A percentile compares a stretch with the other conserved stretches of the same genome.
These are phyloP conservation scores for Spinus pinus DNA, from an alignment of 2,797 vertebrate species.

Conservation along the genomic window DNA sequence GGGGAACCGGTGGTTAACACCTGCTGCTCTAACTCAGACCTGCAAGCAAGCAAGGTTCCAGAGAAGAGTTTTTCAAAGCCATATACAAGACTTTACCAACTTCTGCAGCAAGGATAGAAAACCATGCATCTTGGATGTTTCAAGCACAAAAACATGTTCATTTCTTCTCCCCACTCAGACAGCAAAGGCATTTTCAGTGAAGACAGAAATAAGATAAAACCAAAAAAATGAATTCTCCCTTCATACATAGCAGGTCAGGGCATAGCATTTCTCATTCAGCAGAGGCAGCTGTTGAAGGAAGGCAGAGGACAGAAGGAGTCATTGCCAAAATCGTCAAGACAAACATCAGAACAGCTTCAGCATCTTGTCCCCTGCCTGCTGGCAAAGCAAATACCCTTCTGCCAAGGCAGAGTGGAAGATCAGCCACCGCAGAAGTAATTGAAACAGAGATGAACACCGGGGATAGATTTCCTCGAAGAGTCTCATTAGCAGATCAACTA, in stretches of 20 bases:
- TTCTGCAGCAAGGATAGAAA: not conserved
- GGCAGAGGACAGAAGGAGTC: not conserved
- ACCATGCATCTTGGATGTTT: not conserved
- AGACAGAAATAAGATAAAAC: not conserved
- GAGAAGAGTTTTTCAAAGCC: not conserved
- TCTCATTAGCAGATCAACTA: not conserved
- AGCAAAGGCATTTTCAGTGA: not conserved
- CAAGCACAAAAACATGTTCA: not conserved
- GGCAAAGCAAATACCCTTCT: not conserved
- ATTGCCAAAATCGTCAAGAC: not conserved
- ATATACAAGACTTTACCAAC: not conserved
- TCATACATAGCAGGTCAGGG: not conserved
- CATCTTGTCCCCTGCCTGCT: not conserved
- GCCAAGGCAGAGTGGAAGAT: not conserved
- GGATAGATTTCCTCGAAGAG: not conserved
- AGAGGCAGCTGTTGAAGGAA: not conserved
- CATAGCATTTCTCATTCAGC: not conserved
- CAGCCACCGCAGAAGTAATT: rapidly evolving
- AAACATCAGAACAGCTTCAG: not conserved
- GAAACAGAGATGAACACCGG: not conserved
- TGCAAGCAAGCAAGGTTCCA: not conserved
- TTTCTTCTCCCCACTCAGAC: not conserved
- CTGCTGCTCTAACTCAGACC: not conserved
- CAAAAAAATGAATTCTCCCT: not conserved
- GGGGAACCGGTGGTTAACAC: not conserved